phyloP scores from a whole-genome alignment of 2,797 vertebrate species.

The Antennarius maculatus region DNA sequence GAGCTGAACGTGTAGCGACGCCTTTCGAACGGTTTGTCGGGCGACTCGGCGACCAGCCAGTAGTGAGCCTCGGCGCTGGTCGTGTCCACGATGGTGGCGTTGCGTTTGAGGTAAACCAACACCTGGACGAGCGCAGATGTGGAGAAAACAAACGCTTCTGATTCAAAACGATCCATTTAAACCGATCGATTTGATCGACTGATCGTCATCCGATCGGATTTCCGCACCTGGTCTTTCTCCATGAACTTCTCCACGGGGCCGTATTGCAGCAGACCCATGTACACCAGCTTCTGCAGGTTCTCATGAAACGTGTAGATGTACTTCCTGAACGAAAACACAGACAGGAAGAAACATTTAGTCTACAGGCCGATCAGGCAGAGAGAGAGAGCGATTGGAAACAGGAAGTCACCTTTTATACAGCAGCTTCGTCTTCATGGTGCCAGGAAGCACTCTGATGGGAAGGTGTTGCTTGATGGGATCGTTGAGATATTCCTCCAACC shows the following conservation, averaged over 20 bases:
- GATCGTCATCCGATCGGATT: too few relatives aligned
- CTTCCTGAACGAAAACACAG: constrained; percentile 75
- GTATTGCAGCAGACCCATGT: constrained; percentile 96
- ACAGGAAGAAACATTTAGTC: neutral
- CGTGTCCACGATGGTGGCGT: constrained; percentile 89
- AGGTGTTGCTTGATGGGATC: constrained; percentile 90
- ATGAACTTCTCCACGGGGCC: constrained; percentile 91
- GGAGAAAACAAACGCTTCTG: neutral
- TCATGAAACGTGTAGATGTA: constrained; percentile 91
- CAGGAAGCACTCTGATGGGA: constrained; percentile 86
- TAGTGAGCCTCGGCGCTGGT: constrained; percentile 94
- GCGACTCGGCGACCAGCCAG: constrained; percentile 87
- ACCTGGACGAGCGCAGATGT: constrained; percentile 74
- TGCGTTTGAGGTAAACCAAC: constrained; percentile 88
- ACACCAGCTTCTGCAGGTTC: constrained; percentile 89
- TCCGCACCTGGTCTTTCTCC: constrained; percentile 94
- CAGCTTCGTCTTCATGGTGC: constrained; percentile 86
- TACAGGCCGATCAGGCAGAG: neutral
- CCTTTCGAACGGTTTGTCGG: constrained; percentile 87
- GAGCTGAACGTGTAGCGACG: constrained; percentile 84
- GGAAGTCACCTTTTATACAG: constrained; percentile 89
- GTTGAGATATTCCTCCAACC: constrained; percentile 88
- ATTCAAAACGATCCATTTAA: too few relatives aligned
- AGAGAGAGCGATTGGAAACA: neutral
- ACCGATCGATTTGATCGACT: too few relatives aligned